Evolutionary conservation across 2,113 vertebrate species (phyloP).

Genomic region (Ctenomys sociabilis): DNA sequence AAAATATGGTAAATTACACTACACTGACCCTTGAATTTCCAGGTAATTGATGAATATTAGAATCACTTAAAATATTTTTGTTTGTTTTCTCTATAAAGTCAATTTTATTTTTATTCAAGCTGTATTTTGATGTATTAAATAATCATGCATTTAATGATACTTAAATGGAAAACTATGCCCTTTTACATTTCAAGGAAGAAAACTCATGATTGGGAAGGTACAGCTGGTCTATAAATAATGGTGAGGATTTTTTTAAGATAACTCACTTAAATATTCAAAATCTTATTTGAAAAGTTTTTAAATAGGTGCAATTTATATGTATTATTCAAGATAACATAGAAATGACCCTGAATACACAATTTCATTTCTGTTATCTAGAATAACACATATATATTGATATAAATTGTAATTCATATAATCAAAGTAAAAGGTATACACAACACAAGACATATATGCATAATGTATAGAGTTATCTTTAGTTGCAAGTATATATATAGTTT

Average conservation of each 20-base stretch:
- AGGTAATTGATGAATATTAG: not conserved
- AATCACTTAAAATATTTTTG: not conserved
- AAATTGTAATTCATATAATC: not conserved
- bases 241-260: conserved; percentile 4
- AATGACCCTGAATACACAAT: not conserved
- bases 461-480: not conserved
- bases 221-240: conserved; percentile 10
- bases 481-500: not conserved
- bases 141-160: conserved; percentile 36
- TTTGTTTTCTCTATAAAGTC: not conserved
- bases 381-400: not conserved
- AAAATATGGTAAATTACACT: not conserved
- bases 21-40: not conserved
- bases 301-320: not conserved
- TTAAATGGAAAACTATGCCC: not conserved
- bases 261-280: not conserved
- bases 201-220: not conserved
- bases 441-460: not conserved
- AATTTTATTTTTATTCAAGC: conserved; percentile 35
- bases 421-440: not conserved
- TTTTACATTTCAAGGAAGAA: not conserved
- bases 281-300: not conserved
- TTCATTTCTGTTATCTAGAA: conserved; percentile 1
- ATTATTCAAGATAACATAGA: not conserved
- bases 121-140: not conserved